phyloP scores from a whole-genome alignment of 2,113 vertebrate genomes.

The Panurus biarmicus region DNA sequence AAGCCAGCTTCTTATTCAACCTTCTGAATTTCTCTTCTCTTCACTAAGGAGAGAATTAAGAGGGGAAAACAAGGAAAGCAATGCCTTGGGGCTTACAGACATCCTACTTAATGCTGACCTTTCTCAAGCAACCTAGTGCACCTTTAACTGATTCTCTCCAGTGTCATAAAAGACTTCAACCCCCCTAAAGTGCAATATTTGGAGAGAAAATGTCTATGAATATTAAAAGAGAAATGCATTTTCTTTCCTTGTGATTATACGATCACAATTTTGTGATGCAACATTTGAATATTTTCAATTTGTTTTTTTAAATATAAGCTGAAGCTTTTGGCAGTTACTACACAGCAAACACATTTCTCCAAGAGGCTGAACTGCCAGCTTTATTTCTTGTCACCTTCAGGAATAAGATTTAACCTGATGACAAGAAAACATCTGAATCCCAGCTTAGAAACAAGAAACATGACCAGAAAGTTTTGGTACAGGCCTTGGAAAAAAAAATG shows the following conservation, averaged over 20 bases:
- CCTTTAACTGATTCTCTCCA: background rate
- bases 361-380: background rate
- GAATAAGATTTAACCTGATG: background rate
- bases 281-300: background rate
- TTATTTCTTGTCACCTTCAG: background rate
- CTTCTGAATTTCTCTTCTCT: background rate
- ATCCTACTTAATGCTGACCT: background rate
- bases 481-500: background rate
- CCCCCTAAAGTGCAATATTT: background rate
- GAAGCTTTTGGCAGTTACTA: background rate
- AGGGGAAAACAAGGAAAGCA: background rate
- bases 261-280: background rate
- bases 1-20: background rate
- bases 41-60: background rate
- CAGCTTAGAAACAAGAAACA: background rate
- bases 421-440: background rate
- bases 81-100: background rate
- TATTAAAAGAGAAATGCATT: background rate
- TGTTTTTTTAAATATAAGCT: background rate
- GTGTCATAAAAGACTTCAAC: background rate
- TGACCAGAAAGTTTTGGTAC: background rate
- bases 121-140: background rate
- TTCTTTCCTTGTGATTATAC: background rate
- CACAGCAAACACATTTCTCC: background rate
- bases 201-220: background rate